These are phyloP conservation scores for Atta colombica DNA, from an alignment of 1,140 invertebrate genomes.

Conservation along the genomic window DNA sequence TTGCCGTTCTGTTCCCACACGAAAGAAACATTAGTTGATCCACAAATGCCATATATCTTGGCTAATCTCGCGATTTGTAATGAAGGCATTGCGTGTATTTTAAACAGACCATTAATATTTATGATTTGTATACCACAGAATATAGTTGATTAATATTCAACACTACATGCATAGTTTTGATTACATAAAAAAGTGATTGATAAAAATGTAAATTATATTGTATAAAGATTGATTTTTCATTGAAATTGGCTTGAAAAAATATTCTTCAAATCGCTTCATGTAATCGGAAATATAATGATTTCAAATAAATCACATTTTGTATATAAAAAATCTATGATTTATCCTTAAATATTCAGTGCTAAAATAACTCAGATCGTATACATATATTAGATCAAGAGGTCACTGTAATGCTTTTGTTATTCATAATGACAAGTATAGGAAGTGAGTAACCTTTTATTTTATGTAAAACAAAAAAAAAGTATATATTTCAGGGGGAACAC, in stretches of 20 bases:
- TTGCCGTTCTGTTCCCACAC: not conserved
- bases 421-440: no score
- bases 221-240: not conserved
- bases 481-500: no score
- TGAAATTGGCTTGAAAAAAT: not conserved
- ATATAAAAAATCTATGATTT: not conserved
- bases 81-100: constrained; percentile 37
- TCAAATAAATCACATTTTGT: not conserved
- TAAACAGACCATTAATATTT: constrained; percentile 38
- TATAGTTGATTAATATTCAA: constrained; percentile 34
- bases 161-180: not conserved
- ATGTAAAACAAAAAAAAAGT: no score
- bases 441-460: no score
- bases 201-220: constrained; percentile 43
- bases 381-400: not conserved
- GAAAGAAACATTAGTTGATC: constrained; percentile 37
- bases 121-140: constrained; percentile 10
- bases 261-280: not conserved
- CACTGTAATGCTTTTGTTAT: no score
- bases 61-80: constrained; percentile 43
- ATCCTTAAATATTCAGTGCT: not conserved
- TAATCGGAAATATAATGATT: not conserved
- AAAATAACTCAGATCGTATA: not conserved
- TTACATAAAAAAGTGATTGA: constrained; percentile 32
- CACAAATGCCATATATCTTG: not conserved